Conservation (phyloP, 2,113 vertebrate genomes). For the Gnathonemus longibarbis region DNA sequence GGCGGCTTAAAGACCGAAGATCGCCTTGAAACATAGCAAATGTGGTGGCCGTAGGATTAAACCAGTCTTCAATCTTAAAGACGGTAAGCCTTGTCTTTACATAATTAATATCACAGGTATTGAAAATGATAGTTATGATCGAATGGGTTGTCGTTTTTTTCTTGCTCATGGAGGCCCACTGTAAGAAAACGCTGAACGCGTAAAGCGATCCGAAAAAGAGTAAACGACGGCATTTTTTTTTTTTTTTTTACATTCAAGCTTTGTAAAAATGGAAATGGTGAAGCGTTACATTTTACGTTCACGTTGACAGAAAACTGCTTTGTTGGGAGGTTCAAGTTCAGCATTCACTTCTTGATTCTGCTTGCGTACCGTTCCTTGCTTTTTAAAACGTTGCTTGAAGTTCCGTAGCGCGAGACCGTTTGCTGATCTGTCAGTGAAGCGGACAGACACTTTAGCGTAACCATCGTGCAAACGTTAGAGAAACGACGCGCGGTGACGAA, state of each 20-base stretch:
- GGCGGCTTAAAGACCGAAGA: background rate
- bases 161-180: background rate
- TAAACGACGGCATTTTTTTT: background rate
- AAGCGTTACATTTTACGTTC: background rate
- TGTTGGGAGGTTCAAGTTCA: background rate
- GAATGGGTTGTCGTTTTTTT: background rate
- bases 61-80: background rate
- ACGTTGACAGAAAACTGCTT: background rate
- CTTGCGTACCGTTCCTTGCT: background rate
- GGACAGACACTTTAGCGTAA: background rate
- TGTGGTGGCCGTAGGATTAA: background rate
- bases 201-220: background rate
- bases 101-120: background rate
- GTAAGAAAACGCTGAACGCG: background rate
- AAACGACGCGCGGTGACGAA: background rate
- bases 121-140: background rate
- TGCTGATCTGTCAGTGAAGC: background rate
- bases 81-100: background rate
- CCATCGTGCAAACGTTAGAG: background rate
- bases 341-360: background rate
- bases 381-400: background rate
- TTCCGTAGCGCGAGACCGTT: background rate
- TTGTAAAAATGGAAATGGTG: background rate
- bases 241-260: background rate
- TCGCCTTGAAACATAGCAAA: background rate